phyloP scores from a whole-genome alignment of 37 sponge, comb jelly and placozoan genomes.

The Diacarnus erythraeanus region DNA sequence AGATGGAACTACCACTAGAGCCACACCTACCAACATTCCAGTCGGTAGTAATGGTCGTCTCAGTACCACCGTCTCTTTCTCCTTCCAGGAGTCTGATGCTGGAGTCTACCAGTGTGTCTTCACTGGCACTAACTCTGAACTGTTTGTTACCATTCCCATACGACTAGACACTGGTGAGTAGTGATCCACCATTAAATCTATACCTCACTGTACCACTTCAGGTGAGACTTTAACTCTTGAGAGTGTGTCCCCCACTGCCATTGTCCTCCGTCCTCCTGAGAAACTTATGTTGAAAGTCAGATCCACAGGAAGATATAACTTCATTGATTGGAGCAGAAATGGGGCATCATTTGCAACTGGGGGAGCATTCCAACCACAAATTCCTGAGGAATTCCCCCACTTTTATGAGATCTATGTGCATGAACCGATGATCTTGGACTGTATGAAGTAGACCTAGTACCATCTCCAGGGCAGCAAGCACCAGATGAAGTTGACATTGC shows the following conservation, averaged over 20 bases:
- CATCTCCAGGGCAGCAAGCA: not conserved
- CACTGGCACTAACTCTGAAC: conserved; percentile 16
- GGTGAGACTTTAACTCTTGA: not conserved
- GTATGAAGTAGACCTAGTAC: not conserved
- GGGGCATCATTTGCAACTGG: too few species aligned
- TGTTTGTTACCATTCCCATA: conserved; percentile 19
- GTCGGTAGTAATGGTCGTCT: conserved; percentile 5
- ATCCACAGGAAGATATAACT: conserved; percentile 27
- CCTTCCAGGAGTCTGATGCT: conserved; percentile 23
- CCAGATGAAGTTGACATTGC: conserved; percentile 1
- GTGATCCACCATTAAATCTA: not conserved
- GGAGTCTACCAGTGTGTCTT: conserved; percentile 54
- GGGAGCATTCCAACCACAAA: too few species aligned
- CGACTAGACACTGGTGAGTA: conserved; percentile 42
- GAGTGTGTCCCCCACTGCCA: conserved; percentile 27
- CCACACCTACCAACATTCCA: not conserved
- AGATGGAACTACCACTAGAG: conserved; percentile 5
- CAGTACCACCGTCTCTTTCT: not conserved
- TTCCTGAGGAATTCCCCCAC: conserved; percentile 9
- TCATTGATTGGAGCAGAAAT: conserved; percentile 17
- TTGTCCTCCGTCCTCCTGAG: conserved; percentile 39
- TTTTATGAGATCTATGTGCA: conserved; percentile 37
- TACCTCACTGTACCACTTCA: not conserved
- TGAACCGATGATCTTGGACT: conserved; percentile 23
- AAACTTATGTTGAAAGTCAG: conserved; percentile 30